These are phyloP conservation scores for Didymodactylos carnosus DNA, from an alignment of 2,888 invertebrate genomes.

Conservation along the genomic window DNA sequence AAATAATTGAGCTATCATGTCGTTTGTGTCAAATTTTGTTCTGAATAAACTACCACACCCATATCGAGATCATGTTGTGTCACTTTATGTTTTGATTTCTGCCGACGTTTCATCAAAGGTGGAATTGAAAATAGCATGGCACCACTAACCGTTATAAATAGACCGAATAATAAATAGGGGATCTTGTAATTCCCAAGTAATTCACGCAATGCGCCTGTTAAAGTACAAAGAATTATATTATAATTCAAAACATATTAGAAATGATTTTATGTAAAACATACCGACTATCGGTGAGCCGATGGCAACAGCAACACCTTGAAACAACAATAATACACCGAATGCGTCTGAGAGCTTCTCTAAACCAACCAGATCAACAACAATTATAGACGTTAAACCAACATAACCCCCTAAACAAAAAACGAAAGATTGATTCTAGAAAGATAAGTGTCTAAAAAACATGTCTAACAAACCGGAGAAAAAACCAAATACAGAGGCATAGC, in stretches of 20 bases:
- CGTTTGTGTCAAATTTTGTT: too few species aligned
- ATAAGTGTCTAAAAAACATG: too few species aligned
- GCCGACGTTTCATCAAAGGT: background rate
- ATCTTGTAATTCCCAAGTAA: too few species aligned
- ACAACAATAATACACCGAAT: constrained; percentile 3
- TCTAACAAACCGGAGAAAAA: background rate
- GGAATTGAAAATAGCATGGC: constrained; percentile 9
- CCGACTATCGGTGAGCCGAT: constrained; percentile 4
- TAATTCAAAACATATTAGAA: too few species aligned
- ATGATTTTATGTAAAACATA: background rate
- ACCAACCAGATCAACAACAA: constrained; percentile 9
- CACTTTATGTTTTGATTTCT: too few species aligned
- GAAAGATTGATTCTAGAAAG: too few species aligned
- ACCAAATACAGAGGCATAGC: background rate
- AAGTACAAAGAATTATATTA: too few species aligned
- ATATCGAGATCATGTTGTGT: too few species aligned
- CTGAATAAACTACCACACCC: too few species aligned
- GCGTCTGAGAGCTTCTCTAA: constrained; percentile 5
- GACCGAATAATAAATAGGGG: constrained; percentile 4
- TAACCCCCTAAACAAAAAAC: too few species aligned
- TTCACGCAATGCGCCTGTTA: constrained; percentile 5
- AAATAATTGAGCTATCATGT: too few species aligned
- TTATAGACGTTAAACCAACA: constrained; percentile 7
- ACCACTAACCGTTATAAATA: constrained; percentile 4
- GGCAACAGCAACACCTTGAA: constrained; percentile 5